Evolutionary conservation across 1,140 invertebrate species (phyloP).

Genomic region (Luehdorfia chinensis): DNA sequence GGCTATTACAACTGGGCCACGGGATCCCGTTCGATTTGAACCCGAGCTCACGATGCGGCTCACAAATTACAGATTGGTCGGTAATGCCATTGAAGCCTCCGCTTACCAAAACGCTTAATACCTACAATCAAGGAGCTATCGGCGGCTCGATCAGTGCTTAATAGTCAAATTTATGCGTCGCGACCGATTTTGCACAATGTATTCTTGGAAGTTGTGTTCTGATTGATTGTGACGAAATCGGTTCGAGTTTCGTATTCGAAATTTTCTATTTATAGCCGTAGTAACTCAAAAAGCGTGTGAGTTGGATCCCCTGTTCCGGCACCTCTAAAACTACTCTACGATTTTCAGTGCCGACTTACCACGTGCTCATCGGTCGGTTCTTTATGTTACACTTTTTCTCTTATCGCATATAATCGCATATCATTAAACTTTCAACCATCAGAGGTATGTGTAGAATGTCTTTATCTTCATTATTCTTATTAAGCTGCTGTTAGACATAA

Average conservation of each 20-base stretch:
- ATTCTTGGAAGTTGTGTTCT: constrained; percentile 21
- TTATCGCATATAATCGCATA: too few species aligned
- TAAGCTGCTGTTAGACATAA: too few species aligned
- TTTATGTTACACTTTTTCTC: not conserved
- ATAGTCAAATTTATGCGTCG: constrained; percentile 38
- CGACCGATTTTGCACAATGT: constrained; percentile 39
- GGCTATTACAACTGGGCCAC: constrained; percentile 35
- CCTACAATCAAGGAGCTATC: constrained; percentile 20
- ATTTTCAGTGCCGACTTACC: too few species aligned
- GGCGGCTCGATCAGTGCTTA: constrained; percentile 12
- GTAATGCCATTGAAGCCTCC: constrained; percentile 20
- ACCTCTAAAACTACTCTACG: too few species aligned
- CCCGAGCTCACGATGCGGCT: too few species aligned
- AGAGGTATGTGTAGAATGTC: too few species aligned
- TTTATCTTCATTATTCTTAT: too few species aligned
- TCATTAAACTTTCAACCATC: too few species aligned
- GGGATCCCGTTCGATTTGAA: constrained; percentile 25
- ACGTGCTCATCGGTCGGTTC: not conserved
- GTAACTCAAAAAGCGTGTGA: not conserved
- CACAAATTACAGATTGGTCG: constrained; percentile 36
- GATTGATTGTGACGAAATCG: constrained; percentile 15
- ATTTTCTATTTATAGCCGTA: too few species aligned
- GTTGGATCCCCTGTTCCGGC: too few species aligned
- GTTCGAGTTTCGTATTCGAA: too few species aligned
- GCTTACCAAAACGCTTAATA: constrained; percentile 25